These are phyloP conservation scores for Deroptyus accipitrinus DNA, from an alignment of 2,113 vertebrate genomes.

Conservation along the genomic window DNA sequence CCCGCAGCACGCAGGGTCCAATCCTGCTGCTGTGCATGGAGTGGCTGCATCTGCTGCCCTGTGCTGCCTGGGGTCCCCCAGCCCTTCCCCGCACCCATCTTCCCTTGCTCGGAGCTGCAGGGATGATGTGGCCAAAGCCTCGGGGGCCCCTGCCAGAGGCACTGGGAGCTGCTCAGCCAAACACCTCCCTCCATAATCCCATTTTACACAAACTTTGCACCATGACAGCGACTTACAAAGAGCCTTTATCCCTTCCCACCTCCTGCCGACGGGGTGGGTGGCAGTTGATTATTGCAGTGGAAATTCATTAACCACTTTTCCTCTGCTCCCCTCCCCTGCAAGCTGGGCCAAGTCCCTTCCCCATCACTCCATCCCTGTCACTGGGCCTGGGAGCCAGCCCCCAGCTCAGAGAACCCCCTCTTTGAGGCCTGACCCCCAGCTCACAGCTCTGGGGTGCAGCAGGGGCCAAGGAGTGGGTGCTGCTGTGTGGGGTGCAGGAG, in stretches of 20 bases:
- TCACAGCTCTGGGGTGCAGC: not conserved
- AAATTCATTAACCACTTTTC: not conserved
- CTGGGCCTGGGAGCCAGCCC: not conserved
- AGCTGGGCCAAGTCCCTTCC: not conserved
- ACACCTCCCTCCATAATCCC: not conserved
- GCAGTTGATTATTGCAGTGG: not conserved
- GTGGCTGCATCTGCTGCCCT: not conserved
- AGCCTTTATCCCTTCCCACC: not conserved
- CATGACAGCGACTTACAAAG: not conserved
- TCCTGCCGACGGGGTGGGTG: not conserved
- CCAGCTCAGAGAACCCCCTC: not conserved
- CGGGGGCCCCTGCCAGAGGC: fast-evolving
- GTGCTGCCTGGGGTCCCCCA: not conserved
- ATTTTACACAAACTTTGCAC: not conserved
- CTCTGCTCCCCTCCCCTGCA: not conserved
- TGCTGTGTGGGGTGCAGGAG: not conserved
- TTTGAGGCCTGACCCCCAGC: not conserved
- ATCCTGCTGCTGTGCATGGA: not conserved
- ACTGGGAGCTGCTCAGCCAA: fast-evolving
- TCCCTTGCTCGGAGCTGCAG: not conserved
- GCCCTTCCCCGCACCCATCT: not conserved
- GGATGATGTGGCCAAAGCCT: fast-evolving
- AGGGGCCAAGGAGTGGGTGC: not conserved
- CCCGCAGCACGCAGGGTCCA: fast-evolving
- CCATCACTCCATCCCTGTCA: not conserved